A percentile compares a stretch with the other conserved stretches of the same genome.
These are phyloP conservation scores for Peromyscus californicus DNA, from an alignment of 2,113 vertebrate genomes.

Conservation along the genomic window DNA sequence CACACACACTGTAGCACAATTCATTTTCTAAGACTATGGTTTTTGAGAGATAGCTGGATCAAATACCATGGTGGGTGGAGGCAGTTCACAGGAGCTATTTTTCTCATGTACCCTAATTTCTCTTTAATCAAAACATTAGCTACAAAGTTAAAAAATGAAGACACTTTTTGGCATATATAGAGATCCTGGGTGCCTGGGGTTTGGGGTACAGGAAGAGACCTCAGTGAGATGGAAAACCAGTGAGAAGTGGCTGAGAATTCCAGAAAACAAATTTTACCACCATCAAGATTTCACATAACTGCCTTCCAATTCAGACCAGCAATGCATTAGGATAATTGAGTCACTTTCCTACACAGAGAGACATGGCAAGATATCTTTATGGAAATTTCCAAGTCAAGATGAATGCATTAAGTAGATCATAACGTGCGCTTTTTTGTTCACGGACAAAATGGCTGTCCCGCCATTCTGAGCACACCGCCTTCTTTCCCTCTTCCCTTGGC, in stretches of 20 bases:
- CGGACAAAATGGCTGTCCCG: conserved; percentile 39
- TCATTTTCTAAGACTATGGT: conserved; percentile 2
- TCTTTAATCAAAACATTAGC: conserved; percentile 13
- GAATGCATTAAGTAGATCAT: conserved; percentile 76
- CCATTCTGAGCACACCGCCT: not conserved
- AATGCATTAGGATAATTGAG: conserved; percentile 78
- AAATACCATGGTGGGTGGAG: not conserved
- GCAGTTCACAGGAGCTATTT: not conserved
- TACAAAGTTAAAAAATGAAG: conserved; percentile 28
- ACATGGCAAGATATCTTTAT: conserved; percentile 71
- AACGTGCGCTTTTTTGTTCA: conserved; percentile 41
- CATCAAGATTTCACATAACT: conserved; percentile 75
- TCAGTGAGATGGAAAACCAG: conserved; percentile 15
- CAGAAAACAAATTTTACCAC: conserved; percentile 69
- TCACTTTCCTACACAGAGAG: conserved; percentile 79
- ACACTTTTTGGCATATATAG: not conserved
- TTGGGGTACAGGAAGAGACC: not conserved
- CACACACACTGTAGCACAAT: not conserved
- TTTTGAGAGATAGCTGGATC: not conserved
- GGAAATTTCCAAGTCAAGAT: conserved; percentile 75
- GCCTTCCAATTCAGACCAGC: conserved; percentile 78
- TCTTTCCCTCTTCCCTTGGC: not conserved
- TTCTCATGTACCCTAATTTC: conserved; percentile 45
- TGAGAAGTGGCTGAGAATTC: conserved; percentile 50
- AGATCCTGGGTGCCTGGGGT: not conserved